Evolutionary conservation across 2,888 invertebrate genomes (phyloP).

Genomic region (Vannuccia rotundouncinata): DNA sequence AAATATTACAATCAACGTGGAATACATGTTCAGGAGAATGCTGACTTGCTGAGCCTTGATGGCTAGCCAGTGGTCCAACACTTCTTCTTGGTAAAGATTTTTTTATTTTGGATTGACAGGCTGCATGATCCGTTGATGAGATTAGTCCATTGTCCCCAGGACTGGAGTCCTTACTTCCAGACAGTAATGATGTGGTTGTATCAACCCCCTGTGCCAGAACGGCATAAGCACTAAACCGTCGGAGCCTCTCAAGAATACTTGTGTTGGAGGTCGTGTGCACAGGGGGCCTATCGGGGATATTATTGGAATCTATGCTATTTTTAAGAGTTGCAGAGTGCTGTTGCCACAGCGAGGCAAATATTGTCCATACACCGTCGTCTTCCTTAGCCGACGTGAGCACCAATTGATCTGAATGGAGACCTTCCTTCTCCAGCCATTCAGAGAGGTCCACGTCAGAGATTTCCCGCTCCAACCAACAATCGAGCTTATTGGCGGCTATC

Average conservation of each 20-base stretch:
- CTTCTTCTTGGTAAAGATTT: neutral
- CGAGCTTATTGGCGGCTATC: constrained; percentile 4
- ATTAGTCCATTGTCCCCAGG: neutral
- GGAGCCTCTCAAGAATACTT: neutral
- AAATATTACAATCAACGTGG: neutral
- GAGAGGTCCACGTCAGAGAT: neutral
- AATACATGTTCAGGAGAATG: neutral
- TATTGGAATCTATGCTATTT: neutral
- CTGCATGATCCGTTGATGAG: neutral
- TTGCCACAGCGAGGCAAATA: neutral
- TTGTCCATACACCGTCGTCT: constrained; percentile 21
- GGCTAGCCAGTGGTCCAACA: neutral
- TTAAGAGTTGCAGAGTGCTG: neutral
- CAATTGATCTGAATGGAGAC: neutral
- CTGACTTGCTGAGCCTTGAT: too few species aligned
- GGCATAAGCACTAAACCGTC: neutral
- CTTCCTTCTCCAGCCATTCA: neutral
- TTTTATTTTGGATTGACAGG: neutral
- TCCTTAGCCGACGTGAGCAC: constrained; percentile 11
- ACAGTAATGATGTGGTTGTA: neutral
- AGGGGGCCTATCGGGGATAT: neutral
- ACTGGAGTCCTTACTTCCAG: neutral
- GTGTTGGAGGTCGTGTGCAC: neutral
- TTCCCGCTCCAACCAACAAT: neutral
- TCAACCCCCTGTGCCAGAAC: neutral